Evolutionary conservation across 2,888 invertebrate species (phyloP).

Genomic region (Drosophila anomelani): DNA sequence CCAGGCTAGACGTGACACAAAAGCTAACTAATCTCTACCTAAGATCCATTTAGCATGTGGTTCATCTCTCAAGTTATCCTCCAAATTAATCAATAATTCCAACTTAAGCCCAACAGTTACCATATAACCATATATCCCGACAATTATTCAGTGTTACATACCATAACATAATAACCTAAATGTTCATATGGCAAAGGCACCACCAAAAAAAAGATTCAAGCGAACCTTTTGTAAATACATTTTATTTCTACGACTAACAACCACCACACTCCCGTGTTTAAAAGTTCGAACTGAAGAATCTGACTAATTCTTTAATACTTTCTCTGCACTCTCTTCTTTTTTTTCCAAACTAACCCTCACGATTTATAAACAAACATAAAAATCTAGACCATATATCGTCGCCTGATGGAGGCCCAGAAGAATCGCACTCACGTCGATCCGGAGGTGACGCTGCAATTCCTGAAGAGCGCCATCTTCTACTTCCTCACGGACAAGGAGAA

Average conservation of each 20-base stretch:
- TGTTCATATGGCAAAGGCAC: constrained; percentile 75
- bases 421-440: constrained; percentile 92
- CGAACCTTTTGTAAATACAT: constrained; percentile 63
- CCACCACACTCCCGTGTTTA: constrained; percentile 17
- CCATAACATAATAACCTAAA: constrained; percentile 54
- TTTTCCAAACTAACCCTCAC: constrained; percentile 24
- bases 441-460: constrained; percentile 95
- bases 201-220: constrained; percentile 43
- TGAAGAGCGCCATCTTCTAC: constrained; percentile 96
- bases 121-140: constrained; percentile 19
- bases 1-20: constrained; percentile 47
- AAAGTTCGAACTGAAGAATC: constrained; percentile 1
- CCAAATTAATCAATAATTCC: constrained; percentile 33
- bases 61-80: constrained; percentile 50
- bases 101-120: constrained; percentile 27
- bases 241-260: constrained; percentile 53
- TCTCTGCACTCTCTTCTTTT: constrained; percentile 58
- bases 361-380: constrained; percentile 8
- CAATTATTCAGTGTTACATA: constrained; percentile 51
- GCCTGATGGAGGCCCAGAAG: constrained; percentile 91
- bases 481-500: constrained; percentile 96
- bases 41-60: constrained; percentile 67
- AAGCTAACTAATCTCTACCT: constrained; percentile 42
- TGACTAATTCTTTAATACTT: constrained; percentile 28
- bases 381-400: constrained; percentile 92